A percentile compares a stretch with the other conserved stretches of the same genome.
phyloP scores from a whole-genome alignment of 2,113 vertebrate genomes.

The Eidolon helvum region DNA sequence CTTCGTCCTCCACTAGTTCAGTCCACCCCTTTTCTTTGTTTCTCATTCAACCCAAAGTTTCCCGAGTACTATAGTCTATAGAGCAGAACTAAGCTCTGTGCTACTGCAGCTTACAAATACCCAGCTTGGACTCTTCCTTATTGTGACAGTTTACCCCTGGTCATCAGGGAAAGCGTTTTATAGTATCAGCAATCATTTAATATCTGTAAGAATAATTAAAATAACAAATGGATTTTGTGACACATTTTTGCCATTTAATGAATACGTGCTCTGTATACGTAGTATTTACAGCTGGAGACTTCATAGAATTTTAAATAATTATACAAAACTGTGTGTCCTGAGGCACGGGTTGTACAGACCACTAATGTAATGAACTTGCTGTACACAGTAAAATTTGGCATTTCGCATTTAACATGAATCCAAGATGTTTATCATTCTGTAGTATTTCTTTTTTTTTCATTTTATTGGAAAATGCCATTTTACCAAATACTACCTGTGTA shows the following conservation, averaged over 20 bases:
- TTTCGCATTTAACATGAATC: not conserved
- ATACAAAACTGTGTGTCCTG: not conserved
- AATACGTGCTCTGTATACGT: not conserved
- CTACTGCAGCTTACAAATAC: not conserved
- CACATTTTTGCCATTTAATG: not conserved
- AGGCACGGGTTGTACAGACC: not conserved
- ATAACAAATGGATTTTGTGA: not conserved
- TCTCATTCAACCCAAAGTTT: not conserved
- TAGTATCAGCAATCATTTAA: not conserved
- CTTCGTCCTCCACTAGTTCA: not conserved
- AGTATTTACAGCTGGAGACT: not conserved
- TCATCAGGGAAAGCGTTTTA: not conserved
- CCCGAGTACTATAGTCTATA: not conserved
- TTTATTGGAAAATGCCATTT: slow-evolving; percentile 24
- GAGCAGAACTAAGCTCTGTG: not conserved
- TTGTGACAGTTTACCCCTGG: not conserved
- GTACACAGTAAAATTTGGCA: not conserved
- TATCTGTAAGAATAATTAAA: not conserved
- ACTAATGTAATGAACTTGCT: not conserved
- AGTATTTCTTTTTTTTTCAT: not conserved
- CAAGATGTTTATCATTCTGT: not conserved
- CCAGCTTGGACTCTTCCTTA: not conserved
- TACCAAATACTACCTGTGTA: not conserved
- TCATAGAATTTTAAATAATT: not conserved
- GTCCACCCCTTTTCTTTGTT: not conserved